These are phyloP conservation scores for Nomada ferruginata DNA, from an alignment of 2,888 invertebrate species.

Conservation along the genomic window DNA sequence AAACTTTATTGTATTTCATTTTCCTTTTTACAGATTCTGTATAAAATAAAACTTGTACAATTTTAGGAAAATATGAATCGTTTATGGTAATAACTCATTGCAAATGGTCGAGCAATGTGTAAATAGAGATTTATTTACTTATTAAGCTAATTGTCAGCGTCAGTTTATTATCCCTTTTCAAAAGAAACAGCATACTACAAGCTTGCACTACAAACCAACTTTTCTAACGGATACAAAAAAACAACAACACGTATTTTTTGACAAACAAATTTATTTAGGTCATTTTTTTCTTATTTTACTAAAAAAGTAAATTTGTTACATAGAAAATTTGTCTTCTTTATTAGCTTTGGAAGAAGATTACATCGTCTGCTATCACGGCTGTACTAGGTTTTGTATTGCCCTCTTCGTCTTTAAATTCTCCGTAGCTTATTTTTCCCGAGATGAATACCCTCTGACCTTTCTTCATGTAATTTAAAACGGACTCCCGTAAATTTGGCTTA, in stretches of 20 bases:
- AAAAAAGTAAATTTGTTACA: not conserved
- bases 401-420: slow-evolving; percentile 92
- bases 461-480: slow-evolving; percentile 91
- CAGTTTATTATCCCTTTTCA: slow-evolving; percentile 36
- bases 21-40: slow-evolving; percentile 63
- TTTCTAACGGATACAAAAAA: not conserved
- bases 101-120: slow-evolving; percentile 80
- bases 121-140: slow-evolving; percentile 84
- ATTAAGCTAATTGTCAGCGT: slow-evolving; percentile 71
- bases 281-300: not conserved
- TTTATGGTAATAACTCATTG: slow-evolving; percentile 83
- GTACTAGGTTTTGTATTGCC: slow-evolving; percentile 90
- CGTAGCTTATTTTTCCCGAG: slow-evolving; percentile 93
- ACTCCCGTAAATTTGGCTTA: slow-evolving; percentile 92
- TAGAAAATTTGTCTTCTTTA: not conserved
- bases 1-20: slow-evolving; percentile 58
- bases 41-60: slow-evolving; percentile 81
- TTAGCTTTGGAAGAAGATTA: slow-evolving; percentile 88
- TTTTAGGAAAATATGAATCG: slow-evolving; percentile 80
- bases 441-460: slow-evolving; percentile 95
- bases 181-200: not conserved
- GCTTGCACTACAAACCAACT: not conserved
- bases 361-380: slow-evolving; percentile 93
- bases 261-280: not conserved
- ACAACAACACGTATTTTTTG: not conserved